Evolutionary conservation across 2,113 vertebrate genomes (phyloP), one percentile per base, ranked within the genome.

Genomic region (Odocoileus hemionus): DNA sequence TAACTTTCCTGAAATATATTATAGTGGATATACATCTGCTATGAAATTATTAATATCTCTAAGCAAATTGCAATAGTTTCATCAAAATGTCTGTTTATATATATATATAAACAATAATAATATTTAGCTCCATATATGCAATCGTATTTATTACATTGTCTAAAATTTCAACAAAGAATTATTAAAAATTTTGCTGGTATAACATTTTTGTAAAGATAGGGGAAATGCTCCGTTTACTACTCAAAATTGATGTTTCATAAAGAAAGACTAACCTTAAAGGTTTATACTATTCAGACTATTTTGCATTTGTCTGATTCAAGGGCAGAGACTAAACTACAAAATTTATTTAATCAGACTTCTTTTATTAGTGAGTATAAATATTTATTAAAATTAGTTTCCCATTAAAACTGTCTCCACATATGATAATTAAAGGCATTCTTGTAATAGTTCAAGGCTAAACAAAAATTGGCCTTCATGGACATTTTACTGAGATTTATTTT

Each of bases 331-430:
- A 89, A 94, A 13, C 30, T 28, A 79, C 76, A 58, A 60, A 74
- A 93, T 89, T 91, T 45, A 74, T 86, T 95, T 96, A 95, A 95
- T 90, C 79, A 93, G 83, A 19, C 14, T 96, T 88, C 28, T 33
- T 91, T 95, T 95, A 93, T 74, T n/a, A 86, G 17, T 58, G 52
- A 82, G 50, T 85, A 91, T 60, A 95, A 74, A 88, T 93, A 95
- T 97, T 95, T 96, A 92, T 82, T 94, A 95, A 86, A 78, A 61
- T 96, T 50, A n/a, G 28, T 45, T 95, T 78, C 61, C n/a, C 9
- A 89, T 92, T 98, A 86, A 89, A 84, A 86, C 50, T 92, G 21
- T 96, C 61, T 94, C 36, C 87, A 78, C 17, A 52, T 57, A 36
- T 95, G 39, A 86, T 57, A 96, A 84, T 82, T 86, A 86, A 91